These are phyloP conservation scores for Protaetia brevitarsis DNA, from an alignment of 1,140 invertebrate species.

Conservation along the genomic window DNA sequence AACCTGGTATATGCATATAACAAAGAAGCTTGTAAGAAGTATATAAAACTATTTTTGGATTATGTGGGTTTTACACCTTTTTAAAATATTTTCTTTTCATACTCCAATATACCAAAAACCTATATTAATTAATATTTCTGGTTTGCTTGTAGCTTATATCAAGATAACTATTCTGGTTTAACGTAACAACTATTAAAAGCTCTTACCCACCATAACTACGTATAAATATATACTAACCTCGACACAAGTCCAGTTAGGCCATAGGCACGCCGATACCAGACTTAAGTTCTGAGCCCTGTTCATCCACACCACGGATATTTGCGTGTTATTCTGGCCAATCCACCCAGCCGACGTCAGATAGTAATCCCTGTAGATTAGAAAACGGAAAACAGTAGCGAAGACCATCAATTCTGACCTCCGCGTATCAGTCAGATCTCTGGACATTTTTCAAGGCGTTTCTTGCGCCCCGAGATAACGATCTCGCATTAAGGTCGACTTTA, in stretches of 20 bases:
- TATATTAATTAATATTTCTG: too few species aligned
- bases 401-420: background rate
- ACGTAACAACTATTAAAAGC: too few species aligned
- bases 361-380: conserved; percentile 69
- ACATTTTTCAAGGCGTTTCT: background rate
- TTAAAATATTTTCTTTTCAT: too few species aligned
- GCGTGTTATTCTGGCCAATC: conserved; percentile 70
- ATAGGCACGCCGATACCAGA: conserved; percentile 73
- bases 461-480: background rate
- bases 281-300: conserved; percentile 86
- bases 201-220: background rate
- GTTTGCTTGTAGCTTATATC: too few species aligned
- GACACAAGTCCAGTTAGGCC: conserved; percentile 75
- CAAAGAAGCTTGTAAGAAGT: too few species aligned
- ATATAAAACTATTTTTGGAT: too few species aligned
- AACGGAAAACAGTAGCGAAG: conserved; percentile 6
- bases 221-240: conserved; percentile 60
- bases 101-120: too few species aligned
- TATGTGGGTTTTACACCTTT: too few species aligned
- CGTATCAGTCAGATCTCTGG: background rate
- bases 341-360: conserved; percentile 89
- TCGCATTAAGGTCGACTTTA: background rate
- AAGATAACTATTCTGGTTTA: background rate
- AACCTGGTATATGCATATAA: too few species aligned
- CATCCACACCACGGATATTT: conserved; percentile 85